Percentiles rank a stretch among this genome's conserved stretches.
These are phyloP conservation scores for Trissoscelio sp. DNA, from an alignment of 2,888 invertebrate genomes.

Conservation along the genomic window DNA sequence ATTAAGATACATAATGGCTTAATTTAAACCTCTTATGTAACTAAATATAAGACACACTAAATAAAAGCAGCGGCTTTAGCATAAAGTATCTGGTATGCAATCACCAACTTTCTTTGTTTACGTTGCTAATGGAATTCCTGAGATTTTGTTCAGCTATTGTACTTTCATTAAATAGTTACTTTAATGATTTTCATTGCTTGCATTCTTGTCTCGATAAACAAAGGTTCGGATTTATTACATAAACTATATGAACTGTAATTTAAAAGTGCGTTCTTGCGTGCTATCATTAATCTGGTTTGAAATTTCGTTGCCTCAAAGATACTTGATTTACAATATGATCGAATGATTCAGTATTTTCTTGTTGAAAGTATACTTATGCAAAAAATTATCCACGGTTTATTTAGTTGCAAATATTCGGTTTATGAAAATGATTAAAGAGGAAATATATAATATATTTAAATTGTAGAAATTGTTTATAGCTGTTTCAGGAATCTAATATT, in stretches of 20 bases:
- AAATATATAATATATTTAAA: no score
- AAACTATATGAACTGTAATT: slow-evolving; percentile 22
- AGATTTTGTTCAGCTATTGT: slow-evolving; percentile 47
- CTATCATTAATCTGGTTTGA: slow-evolving; percentile 26
- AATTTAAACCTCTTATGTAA: no score
- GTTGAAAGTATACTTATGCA: no score
- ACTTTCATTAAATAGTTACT: slow-evolving; percentile 50
- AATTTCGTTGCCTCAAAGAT: slow-evolving; percentile 6
- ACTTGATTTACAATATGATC: background rate
- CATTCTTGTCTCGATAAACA: slow-evolving; percentile 24
- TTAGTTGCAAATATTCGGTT: no score
- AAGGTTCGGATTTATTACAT: slow-evolving; percentile 47
- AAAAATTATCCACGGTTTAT: no score
- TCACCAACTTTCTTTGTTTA: slow-evolving; percentile 52
- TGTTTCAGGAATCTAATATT: no score
- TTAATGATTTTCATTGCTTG: slow-evolving; percentile 40
- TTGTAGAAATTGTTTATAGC: no score
- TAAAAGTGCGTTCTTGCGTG: slow-evolving; percentile 33
- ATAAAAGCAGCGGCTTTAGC: no score
- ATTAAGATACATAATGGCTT: no score
- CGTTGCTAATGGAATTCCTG: slow-evolving; percentile 46
- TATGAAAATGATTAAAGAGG: no score
- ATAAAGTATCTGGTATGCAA: slow-evolving; percentile 5
- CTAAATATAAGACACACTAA: no score
- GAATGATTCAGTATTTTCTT: no score